Evolutionary conservation across 1,140 invertebrate genomes (phyloP).

Genomic region (Zaprionus ghesquierei): DNA sequence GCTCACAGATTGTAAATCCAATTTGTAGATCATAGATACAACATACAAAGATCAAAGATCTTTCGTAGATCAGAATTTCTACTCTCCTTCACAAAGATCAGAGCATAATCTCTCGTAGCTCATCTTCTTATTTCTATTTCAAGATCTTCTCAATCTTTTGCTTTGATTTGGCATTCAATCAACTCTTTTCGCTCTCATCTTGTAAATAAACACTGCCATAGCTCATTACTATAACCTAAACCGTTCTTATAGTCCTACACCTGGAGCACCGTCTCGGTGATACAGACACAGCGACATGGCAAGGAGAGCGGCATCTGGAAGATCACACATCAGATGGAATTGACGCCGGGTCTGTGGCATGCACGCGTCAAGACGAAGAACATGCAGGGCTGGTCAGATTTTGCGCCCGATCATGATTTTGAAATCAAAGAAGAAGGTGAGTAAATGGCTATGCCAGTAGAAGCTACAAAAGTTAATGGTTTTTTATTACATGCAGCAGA

Average conservation of each 20-base stretch:
- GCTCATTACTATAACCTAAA: background rate
- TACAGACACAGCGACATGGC: constrained; percentile 71
- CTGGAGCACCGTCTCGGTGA: constrained; percentile 73
- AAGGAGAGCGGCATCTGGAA: constrained; percentile 73
- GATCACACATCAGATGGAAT: constrained; percentile 76
- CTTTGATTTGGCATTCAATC: background rate
- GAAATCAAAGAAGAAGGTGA: constrained; percentile 51
- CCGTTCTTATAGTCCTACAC: constrained; percentile 51
- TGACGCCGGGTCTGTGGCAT: constrained; percentile 71
- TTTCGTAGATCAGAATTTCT: too few relatives aligned
- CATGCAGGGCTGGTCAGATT: constrained; percentile 78
- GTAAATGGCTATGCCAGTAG: background rate
- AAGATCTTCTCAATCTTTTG: background rate
- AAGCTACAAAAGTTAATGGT: background rate
- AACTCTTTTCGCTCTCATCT: background rate
- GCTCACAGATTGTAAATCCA: too few relatives aligned
- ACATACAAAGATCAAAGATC: too few relatives aligned
- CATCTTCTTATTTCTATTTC: background rate
- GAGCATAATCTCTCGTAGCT: background rate
- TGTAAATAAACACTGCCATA: background rate
- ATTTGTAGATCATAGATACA: too few relatives aligned
- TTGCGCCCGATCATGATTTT: constrained; percentile 65
- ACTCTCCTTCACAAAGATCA: too few relatives aligned
- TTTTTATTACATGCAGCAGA: constrained; percentile 4
- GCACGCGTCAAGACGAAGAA: constrained; percentile 74